phyloP scores from a whole-genome alignment of 2,888 invertebrate genomes.

The Morpho helenor region DNA sequence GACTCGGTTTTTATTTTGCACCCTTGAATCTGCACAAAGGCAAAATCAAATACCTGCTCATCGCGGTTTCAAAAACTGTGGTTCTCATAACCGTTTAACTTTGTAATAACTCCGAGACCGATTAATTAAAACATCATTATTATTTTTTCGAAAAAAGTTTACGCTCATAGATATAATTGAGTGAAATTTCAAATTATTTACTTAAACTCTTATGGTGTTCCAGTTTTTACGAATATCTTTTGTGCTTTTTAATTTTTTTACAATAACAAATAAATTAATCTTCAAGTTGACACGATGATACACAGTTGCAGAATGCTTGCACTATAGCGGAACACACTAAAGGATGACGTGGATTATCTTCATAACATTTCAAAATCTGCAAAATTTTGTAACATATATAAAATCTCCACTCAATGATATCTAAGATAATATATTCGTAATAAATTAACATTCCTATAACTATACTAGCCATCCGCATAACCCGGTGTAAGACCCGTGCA shows the following conservation, averaged over 20 bases:
- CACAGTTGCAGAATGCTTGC: slow-evolving; percentile 61
- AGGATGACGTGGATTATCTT: slow-evolving; percentile 63
- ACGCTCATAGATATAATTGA: no score
- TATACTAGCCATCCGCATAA: not conserved
- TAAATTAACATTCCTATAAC: not conserved
- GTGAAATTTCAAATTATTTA: no score
- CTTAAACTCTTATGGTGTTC: not conserved
- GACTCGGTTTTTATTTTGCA: no score
- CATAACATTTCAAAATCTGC: slow-evolving; percentile 67
- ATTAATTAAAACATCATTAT: no score
- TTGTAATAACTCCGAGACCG: no score
- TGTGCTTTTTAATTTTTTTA: not conserved
- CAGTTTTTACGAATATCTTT: not conserved
- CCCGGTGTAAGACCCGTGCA: no score
- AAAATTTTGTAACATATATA: slow-evolving; percentile 10
- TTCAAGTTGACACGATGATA: slow-evolving; percentile 50
- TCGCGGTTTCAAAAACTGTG: no score
- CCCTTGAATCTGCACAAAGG: no score
- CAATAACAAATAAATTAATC: slow-evolving; percentile 33
- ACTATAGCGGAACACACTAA: slow-evolving; percentile 58
- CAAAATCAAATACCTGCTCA: no score
- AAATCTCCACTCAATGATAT: slow-evolving; percentile 2
- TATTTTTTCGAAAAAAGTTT: no score
- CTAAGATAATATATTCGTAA: not conserved
- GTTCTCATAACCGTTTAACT: no score